Base-by-base conservation (phyloP, 1,140 invertebrate species). In the Mizuhopecten yessoensis region DNA sequence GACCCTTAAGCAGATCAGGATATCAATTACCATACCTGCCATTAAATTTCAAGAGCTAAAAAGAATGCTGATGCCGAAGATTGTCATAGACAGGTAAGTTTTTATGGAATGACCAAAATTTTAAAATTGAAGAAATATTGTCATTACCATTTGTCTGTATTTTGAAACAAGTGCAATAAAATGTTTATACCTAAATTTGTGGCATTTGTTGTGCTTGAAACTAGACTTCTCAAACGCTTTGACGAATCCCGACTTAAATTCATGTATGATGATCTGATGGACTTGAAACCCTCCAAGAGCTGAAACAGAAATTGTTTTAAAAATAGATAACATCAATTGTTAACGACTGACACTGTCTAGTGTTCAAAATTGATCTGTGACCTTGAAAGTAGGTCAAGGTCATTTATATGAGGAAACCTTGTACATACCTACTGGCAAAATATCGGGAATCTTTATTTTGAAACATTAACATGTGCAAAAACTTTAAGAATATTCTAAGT, bases 191-290 rank as follows among this genome's bases (percentile, higher is more conserved):
- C 57, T 75, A 75, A 75, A 75, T 75, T 29, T 75, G 57, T 75
- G 23, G 17, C 57, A 29, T 75, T 23, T 75, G 57, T 75, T 75
- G 57, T 29, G 11, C 57, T 75, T 9, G 57, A 75, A 17, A 75
- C 57, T 1, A 75, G 57, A 29, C 23, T 75, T 75, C n/a, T 75
- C n/a, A 75, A 75, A 36, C 33, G 57, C 23, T 87, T 75, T 29
- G 75, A 15, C n/a, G 87, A 87, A 20, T 92, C 89, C 87, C 90
- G 57, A 29, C 89, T 90, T 29, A 92, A 34, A 5, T 87, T 36
- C 3, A 87, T 90, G 34, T 92, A 92, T 33, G 89, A 92, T 34
- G 34, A 34, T 86, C 91, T 86, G 20, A 92, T 92, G 15, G 91
- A 87, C 45, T 57, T 49, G 23, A 92, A 90, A 89, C 89, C 89